Evolutionary conservation across 2,888 invertebrate species (phyloP), one percentile per base, ranked within the genome.

Genomic region (Plebejus argus): DNA sequence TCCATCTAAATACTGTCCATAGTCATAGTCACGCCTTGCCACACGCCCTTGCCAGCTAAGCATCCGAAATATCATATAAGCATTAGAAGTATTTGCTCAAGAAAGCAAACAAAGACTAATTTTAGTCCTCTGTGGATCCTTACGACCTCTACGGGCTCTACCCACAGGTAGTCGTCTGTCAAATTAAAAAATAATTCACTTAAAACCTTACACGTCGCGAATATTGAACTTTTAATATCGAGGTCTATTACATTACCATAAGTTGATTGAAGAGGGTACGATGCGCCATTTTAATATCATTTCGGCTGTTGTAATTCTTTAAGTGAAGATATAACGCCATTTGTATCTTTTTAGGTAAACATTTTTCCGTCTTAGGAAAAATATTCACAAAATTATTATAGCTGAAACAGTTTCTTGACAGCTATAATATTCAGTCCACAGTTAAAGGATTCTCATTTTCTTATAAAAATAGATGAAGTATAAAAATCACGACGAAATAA

Each of bases 141-240:
- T 53, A 5, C 18, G 53, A 53, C 53, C 53, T 53, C 18, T 53
- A 5, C 18, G 53, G 18, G 18, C 53, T 53, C 18, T 53, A 53
- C 53, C 45, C 18, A 5, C 4, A 53, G 15, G 49, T 49, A 3
- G 49, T 15, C 49, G 49, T 5, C 49, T 49, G 53, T 53, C 53
- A 53, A 53, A 58, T 58, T 58, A 58, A 20, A 58, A 58, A 58
- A 58, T 3, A 45, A 45, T 8, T 20, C n/a, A 5, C 20, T 20
- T 58, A 20, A n/a, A 20, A 20, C 58, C 3, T 66, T 18, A 66
- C 66, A 18, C 28, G 15, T 66, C 28, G 15, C 28, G 28, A 66
- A 66, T 66, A 33, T 66, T 28, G 28, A 66, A 66, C 66, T 66
- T 66, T 61, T 66, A 66, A 66, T 66, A 66, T 66, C 66, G 66